Evolutionary conservation across 2,888 invertebrate genomes (phyloP).

Genomic region (Nudaria mundana): DNA sequence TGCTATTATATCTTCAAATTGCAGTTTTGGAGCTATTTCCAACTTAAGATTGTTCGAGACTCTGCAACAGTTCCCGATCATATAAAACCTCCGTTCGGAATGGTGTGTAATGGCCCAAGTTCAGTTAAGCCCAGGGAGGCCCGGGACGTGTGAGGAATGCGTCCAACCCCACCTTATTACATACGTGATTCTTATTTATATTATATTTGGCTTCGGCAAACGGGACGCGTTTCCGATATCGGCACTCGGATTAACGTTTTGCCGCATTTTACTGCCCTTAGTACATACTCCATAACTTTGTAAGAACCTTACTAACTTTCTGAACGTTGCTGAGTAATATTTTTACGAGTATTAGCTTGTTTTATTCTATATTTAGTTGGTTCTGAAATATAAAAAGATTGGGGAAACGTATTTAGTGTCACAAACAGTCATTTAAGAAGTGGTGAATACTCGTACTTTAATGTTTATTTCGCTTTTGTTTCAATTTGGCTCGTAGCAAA

Average conservation of each 20-base stretch:
- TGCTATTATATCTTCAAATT: not conserved
- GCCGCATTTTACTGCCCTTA: conserved; percentile 57
- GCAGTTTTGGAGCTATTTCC: conserved; percentile 11
- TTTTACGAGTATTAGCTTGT: conserved; percentile 36
- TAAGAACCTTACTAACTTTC: conserved; percentile 54
- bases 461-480: too few relatives aligned
- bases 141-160: conserved; percentile 75
- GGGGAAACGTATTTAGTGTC: too few relatives aligned
- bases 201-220: conserved; percentile 54
- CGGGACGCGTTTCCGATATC: conserved; percentile 56
- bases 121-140: conserved; percentile 66
- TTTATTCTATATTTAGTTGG: conserved; percentile 35
- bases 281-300: conserved; percentile 54
- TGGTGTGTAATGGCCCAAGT: conserved; percentile 70
- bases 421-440: too few relatives aligned
- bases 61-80: conserved; percentile 39
- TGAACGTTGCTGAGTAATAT: conserved; percentile 34
- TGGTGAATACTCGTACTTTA: too few relatives aligned
- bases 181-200: conserved; percentile 81
- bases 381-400: too few relatives aligned
- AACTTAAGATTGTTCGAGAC: conserved; percentile 40
- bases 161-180: conserved; percentile 67
- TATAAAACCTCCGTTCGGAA: conserved; percentile 50
- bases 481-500: too few relatives aligned
- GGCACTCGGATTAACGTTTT: conserved; percentile 66